Percentiles rank a stretch among this genome's conserved stretches.
phyloP scores from a whole-genome alignment of 2,113 vertebrate species.

The Nesoenas mayeri region DNA sequence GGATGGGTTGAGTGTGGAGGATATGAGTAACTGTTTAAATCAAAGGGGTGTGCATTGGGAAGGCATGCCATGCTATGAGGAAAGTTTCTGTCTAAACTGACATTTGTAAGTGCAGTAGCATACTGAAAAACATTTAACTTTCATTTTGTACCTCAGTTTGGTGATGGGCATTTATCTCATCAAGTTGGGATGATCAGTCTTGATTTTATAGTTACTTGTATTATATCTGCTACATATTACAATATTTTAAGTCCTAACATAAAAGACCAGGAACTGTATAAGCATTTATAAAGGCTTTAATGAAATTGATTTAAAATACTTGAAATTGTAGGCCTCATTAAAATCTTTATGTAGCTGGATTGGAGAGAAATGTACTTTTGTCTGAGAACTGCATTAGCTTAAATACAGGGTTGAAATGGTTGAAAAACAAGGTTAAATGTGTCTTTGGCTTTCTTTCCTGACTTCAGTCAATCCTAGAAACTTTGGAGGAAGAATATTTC shows the following conservation, averaged over 20 bases:
- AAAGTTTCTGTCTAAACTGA: neutral
- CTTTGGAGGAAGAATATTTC: neutral
- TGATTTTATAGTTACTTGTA: neutral
- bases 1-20: neutral
- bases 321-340: neutral
- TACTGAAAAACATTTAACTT: neutral
- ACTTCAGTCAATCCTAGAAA: neutral
- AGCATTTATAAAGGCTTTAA: neutral
- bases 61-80: neutral
- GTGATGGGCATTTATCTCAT: neutral
- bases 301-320: neutral
- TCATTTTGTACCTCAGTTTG: neutral
- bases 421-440: neutral
- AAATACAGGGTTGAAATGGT: neutral
- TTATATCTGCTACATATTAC: neutral
- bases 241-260: neutral
- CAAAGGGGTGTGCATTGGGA: neutral
- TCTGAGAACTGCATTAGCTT: neutral
- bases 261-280: neutral
- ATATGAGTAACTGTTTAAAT: slow-evolving; percentile 13
- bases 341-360: neutral
- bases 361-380: neutral
- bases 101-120: neutral
- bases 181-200: neutral
- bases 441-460: neutral